Conservation (phyloP, 2,113 vertebrate genomes). For the Phaethon lepturus region DNA sequence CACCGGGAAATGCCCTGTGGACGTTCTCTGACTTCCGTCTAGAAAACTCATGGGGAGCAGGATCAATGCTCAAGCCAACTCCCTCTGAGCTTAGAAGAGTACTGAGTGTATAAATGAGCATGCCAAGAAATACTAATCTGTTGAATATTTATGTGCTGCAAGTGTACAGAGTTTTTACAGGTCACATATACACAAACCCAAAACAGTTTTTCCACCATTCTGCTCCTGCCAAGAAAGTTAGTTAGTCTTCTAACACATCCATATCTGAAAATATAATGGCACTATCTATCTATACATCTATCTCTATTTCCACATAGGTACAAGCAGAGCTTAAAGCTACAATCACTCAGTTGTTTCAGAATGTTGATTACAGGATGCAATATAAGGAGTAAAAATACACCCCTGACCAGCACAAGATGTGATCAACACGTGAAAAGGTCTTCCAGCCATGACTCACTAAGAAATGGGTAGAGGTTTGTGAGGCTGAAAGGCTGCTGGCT, state of each 20-base stretch:
- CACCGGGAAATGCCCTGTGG: rapidly evolving
- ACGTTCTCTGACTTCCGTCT: not conserved
- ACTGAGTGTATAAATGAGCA: not conserved
- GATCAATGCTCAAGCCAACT: not conserved
- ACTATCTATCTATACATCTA: not conserved
- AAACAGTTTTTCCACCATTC: not conserved
- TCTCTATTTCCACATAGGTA: not conserved
- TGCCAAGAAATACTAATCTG: not conserved
- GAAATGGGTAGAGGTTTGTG: not conserved
- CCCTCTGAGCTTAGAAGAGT: not conserved
- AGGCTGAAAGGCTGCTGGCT: not conserved
- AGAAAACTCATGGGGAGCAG: not conserved
- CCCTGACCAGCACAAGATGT: not conserved
- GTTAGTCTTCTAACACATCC: not conserved
- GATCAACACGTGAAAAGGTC: not conserved
- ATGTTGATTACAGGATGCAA: not conserved
- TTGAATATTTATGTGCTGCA: not conserved
- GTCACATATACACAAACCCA: not conserved
- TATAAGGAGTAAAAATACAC: not conserved
- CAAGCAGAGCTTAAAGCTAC: not conserved
- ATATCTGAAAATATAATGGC: not conserved
- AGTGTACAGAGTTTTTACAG: not conserved
- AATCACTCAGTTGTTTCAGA: not conserved
- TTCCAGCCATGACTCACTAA: not conserved
- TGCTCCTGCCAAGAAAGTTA: not conserved